phyloP scores from a whole-genome alignment of 1,140 invertebrate genomes.

The Apis cerana region DNA sequence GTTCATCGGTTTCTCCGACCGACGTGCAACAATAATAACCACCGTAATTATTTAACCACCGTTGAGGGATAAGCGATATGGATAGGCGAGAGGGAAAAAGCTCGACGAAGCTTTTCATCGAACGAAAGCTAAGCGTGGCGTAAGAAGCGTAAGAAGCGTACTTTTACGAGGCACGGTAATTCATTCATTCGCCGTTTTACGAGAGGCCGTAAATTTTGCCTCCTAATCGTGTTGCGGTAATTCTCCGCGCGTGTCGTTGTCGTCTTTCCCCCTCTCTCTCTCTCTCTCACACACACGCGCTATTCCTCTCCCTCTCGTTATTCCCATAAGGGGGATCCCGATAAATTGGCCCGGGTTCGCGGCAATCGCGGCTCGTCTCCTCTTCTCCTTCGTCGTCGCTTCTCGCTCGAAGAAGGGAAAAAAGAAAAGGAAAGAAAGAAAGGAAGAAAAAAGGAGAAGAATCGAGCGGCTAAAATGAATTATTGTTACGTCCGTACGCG shows the following conservation, averaged over 20 bases:
- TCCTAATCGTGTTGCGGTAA: constrained; percentile 53
- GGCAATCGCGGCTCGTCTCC: too few species aligned
- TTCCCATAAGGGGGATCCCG: too few species aligned
- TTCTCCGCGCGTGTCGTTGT: constrained; percentile 41
- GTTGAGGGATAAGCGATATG: neutral
- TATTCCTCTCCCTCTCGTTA: neutral
- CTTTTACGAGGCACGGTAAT: constrained; percentile 55
- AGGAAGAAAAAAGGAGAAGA: too few species aligned
- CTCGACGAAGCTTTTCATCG: neutral
- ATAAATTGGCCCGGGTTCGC: too few species aligned
- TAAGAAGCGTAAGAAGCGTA: too few species aligned
- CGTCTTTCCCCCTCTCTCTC: too few species aligned
- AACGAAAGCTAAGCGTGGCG: constrained; percentile 14
- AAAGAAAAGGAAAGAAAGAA: too few species aligned
- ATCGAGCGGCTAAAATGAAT: constrained; percentile 6
- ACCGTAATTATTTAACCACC: constrained; percentile 12
- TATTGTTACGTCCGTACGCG: constrained; percentile 1
- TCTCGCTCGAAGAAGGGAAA: too few species aligned
- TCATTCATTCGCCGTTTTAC: constrained; percentile 55
- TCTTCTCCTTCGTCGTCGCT: too few species aligned
- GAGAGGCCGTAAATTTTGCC: constrained; percentile 54
- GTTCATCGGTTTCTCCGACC: too few species aligned
- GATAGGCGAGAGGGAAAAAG: neutral
- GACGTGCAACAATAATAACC: neutral
- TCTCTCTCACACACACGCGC: neutral